Evolutionary conservation across 2,888 invertebrate species (phyloP).

Genomic region (Hirtodrosophila alboralis): DNA sequence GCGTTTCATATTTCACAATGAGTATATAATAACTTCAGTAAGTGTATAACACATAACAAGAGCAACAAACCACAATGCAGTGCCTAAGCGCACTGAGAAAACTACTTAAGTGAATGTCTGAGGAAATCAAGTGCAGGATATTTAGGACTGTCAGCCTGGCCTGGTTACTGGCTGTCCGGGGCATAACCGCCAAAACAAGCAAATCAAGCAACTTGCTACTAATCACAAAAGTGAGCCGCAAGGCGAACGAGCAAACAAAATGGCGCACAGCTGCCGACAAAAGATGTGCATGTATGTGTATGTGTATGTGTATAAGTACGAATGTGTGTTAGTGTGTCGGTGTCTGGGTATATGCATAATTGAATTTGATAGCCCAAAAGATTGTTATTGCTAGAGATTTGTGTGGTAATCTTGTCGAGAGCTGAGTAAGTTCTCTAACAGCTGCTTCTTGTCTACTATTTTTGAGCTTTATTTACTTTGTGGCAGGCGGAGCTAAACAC

Average conservation of each 20-base stretch:
- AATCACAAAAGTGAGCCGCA: constrained; percentile 64
- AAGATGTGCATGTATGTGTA: neutral
- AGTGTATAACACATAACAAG: neutral
- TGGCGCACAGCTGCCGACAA: constrained; percentile 39
- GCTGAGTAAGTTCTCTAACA: constrained; percentile 36
- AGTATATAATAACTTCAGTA: too few relatives aligned
- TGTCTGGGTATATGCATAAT: constrained; percentile 65
- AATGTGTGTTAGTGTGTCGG: constrained; percentile 4
- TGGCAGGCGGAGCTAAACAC: constrained; percentile 30
- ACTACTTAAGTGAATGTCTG: constrained; percentile 34
- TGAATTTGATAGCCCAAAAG: constrained; percentile 77
- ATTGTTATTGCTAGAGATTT: constrained; percentile 74
- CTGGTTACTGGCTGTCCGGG: constrained; percentile 3
- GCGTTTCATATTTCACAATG: too few relatives aligned
- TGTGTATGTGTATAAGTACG: constrained; percentile 1
- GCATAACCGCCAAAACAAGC: constrained; percentile 43
- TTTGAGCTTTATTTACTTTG: constrained; percentile 59
- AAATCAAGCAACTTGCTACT: constrained; percentile 63
- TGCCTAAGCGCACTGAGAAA: constrained; percentile 22
- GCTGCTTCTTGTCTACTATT: constrained; percentile 21
- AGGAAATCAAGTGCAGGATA: constrained; percentile 39
- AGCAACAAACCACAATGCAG: neutral
- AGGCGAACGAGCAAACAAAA: constrained; percentile 54
- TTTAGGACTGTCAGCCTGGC: constrained; percentile 11
- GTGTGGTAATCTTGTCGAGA: constrained; percentile 47